Evolutionary conservation across 2,888 invertebrate species (phyloP), one percentile per base, ranked within the genome.

Genomic region (Metacarcinus magister): DNA sequence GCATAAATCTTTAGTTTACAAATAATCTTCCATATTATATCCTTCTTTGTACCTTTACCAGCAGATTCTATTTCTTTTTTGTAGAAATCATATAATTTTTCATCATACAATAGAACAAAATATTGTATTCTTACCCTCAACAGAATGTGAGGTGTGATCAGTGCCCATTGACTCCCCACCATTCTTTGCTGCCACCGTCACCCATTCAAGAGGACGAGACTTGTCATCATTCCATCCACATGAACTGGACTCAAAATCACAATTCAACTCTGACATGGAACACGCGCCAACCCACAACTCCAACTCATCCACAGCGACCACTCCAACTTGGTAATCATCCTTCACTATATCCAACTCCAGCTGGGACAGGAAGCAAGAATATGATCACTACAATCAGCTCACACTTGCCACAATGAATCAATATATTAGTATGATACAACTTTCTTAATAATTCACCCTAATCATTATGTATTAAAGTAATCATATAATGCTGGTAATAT

Each of bases 221-320:
- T 43, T 32, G 28, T 96, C 95, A 16, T 94, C 89, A 7, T 23
- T 10, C 96, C 96, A 96, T 3, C 91, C 96, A 94, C 96, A 96
- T 7, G 32, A 16, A 43, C 54, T 16, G 0, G 39, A 16, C 46
- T 96, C 96, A 95, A 96, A 96, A 94, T 96, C 95, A 54, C 95
- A 95, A 28, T 32, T 46, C 5, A 67, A 23, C 39, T 43, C 4
- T n/a, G 54, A 28, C 19, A 23, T 39, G 1, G 60, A 16, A 43
- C 96, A 96, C 13, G 91, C 23, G 8, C 96, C 96, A 46, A 67
- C 82, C 82, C 43, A 32, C 28, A 48, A 28, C 28, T 46, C 92
- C 19, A 96, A 13, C 28, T 93, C 95, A 82, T 96, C 96, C 19
- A 95, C 16, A 10, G 95, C 96, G 28, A 95, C 93, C n/a, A 89